Conservation (phyloP, 2,888 invertebrate genomes). For the Xylota segnis region DNA sequence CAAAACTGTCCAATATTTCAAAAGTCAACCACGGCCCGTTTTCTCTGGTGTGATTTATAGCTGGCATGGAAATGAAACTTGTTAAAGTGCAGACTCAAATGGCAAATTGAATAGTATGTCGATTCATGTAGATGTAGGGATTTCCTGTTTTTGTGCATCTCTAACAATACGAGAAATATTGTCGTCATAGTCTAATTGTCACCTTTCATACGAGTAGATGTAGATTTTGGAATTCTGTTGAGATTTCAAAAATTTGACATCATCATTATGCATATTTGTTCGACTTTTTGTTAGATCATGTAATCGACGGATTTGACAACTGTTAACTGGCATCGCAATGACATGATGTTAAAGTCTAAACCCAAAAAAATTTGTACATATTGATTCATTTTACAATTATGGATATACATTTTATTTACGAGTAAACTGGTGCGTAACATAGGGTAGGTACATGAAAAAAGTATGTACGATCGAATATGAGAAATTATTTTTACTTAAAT, state of each 20-base stretch:
- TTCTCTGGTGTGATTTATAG: slow-evolving; percentile 71
- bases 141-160: slow-evolving; percentile 51
- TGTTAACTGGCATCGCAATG: neutral
- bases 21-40: slow-evolving; percentile 75
- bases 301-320: neutral
- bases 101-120: slow-evolving; percentile 65
- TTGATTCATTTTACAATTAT: no score
- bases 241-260: slow-evolving; percentile 38
- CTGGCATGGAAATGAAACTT: slow-evolving; percentile 64
- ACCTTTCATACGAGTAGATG: slow-evolving; percentile 63
- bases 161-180: slow-evolving; percentile 51
- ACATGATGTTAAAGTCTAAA: neutral
- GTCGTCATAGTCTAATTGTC: slow-evolving; percentile 70
- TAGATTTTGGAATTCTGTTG: slow-evolving; percentile 56
- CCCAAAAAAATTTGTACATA: no score
- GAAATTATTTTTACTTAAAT: no score
- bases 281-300: neutral
- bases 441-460: no score
- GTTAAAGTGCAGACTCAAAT: slow-evolving; percentile 72
- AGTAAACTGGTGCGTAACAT: no score
- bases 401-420: no score
- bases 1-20: slow-evolving; percentile 76
- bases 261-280: neutral
- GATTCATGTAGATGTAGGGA: slow-evolving; percentile 6
- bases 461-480: no score